Conservation (phyloP, 2,797 vertebrate genomes). For the Petrocephalus sullivani region DNA sequence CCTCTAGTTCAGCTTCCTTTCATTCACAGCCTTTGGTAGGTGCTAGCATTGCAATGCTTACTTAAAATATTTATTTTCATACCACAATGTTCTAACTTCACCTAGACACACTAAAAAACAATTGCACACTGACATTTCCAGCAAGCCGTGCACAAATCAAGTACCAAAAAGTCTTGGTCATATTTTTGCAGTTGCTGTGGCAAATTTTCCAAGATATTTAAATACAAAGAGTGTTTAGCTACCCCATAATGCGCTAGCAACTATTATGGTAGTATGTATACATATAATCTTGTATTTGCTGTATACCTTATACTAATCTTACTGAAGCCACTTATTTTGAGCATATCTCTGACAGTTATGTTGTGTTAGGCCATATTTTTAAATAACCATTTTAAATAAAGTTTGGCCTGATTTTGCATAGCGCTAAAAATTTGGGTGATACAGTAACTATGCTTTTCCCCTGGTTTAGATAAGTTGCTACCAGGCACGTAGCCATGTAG, state of each 20-base stretch:
- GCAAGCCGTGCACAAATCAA: not conserved
- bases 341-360: not conserved
- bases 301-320: not conserved
- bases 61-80: not conserved
- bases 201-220: not conserved
- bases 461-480: not conserved
- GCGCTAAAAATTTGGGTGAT: not conserved
- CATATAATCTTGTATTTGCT: not conserved
- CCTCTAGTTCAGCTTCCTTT: not conserved
- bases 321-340: not conserved
- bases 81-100: not conserved
- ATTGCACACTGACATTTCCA: not conserved
- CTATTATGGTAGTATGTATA: not conserved
- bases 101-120: not conserved
- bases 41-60: not conserved
- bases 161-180: not conserved
- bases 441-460: not conserved
- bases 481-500: not conserved
- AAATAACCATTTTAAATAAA: not conserved
- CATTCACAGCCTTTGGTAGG: not conserved
- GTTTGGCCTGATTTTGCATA: not conserved
- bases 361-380: not conserved
- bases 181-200: not conserved
- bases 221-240: not conserved
- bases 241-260: not conserved